These are phyloP conservation scores for Dreissena rostriformis DNA, from an alignment of 1,140 invertebrate genomes.

Conservation along the genomic window DNA sequence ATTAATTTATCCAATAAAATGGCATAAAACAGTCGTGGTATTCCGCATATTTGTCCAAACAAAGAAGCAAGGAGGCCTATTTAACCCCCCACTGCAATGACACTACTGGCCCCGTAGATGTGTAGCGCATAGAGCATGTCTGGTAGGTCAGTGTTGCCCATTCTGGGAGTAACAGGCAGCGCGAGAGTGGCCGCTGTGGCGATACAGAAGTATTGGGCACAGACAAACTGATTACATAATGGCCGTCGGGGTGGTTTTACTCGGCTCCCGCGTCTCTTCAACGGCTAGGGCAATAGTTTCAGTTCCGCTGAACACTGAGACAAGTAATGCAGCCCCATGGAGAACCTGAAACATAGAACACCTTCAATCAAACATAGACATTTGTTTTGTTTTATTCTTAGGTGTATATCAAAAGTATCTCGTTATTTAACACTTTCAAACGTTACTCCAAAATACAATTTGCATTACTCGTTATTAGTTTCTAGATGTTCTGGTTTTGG, in stretches of 20 bases:
- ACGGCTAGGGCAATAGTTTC: constrained; percentile 91
- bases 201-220: constrained; percentile 71
- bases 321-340: constrained; percentile 72
- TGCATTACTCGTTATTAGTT: too few species aligned
- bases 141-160: constrained; percentile 62
- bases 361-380: too few species aligned
- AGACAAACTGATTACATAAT: constrained; percentile 70
- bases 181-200: constrained; percentile 75
- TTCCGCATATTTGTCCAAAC: constrained; percentile 96
- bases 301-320: constrained; percentile 74
- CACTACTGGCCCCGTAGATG: constrained; percentile 72
- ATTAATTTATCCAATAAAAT: constrained; percentile 97
- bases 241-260: constrained; percentile 72
- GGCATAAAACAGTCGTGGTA: constrained; percentile 95
- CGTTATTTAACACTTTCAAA: too few species aligned
- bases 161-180: constrained; percentile 70
- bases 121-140: constrained; percentile 64
- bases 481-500: too few species aligned
- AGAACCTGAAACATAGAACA: constrained; percentile 74
- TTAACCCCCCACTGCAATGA: constrained; percentile 77
- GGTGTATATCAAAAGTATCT: too few species aligned
- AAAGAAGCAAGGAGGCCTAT: constrained; percentile 82
- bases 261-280: constrained; percentile 77
- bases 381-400: too few species aligned
- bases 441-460: too few species aligned